Evolutionary conservation across 1,140 invertebrate genomes (phyloP).

Genomic region (Drosophila parvula): DNA sequence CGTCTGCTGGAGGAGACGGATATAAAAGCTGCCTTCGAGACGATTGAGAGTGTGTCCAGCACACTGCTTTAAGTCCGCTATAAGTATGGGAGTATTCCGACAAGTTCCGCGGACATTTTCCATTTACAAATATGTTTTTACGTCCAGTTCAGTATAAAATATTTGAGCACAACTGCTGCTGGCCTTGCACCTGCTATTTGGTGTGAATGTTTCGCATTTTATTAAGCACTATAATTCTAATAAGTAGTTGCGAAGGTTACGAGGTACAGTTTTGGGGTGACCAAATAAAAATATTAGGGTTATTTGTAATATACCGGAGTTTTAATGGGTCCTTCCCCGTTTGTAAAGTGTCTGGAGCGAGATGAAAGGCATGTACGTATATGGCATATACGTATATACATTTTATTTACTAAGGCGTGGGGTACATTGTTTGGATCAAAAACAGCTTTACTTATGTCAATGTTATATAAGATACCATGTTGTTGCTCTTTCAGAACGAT

Average conservation of each 20-base stretch:
- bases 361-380: not conserved
- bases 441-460: not conserved
- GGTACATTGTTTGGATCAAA: not conserved
- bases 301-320: not conserved
- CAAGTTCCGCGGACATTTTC: not conserved
- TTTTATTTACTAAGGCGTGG: not conserved
- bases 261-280: constrained; percentile 6
- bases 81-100: not conserved
- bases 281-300: constrained; percentile 26
- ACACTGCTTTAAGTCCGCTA: constrained; percentile 39
- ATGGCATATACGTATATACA: no score
- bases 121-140: constrained; percentile 4
- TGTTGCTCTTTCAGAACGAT: not conserved
- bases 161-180: constrained; percentile 10
- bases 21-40: constrained; percentile 80
- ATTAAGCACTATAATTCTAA: not conserved
- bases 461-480: not conserved
- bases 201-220: not conserved
- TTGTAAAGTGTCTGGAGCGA: no score
- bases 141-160: constrained; percentile 38
- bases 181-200: constrained; percentile 4
- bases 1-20: constrained; percentile 86
- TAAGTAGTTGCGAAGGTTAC: constrained; percentile 6
- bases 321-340: not conserved
- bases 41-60: constrained; percentile 63